Conservation (phyloP, 2,888 invertebrate species). For the Hyppa rectilinea region DNA sequence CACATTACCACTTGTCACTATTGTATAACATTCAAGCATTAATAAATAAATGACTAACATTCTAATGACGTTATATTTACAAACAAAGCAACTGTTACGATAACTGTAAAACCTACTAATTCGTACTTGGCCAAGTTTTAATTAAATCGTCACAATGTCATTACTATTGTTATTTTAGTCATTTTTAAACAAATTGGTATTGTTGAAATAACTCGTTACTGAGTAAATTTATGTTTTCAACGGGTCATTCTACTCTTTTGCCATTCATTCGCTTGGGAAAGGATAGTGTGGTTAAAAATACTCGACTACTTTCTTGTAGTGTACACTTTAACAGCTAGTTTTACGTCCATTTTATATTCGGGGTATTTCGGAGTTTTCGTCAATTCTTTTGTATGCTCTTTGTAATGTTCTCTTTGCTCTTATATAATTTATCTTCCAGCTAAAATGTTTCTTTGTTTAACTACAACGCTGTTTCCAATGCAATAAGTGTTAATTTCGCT, state of each 20-base stretch:
- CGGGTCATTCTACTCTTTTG: neutral
- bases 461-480: slow-evolving; percentile 16
- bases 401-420: slow-evolving; percentile 5
- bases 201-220: slow-evolving; percentile 10
- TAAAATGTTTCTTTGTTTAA: slow-evolving; percentile 21
- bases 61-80: slow-evolving; percentile 25
- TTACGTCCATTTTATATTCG: neutral
- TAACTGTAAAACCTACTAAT: slow-evolving; percentile 21
- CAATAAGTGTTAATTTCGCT: slow-evolving; percentile 27
- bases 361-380: slow-evolving; percentile 6
- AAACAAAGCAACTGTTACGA: slow-evolving; percentile 26
- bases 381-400: slow-evolving; percentile 23
- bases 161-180: slow-evolving; percentile 14
- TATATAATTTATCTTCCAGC: slow-evolving; percentile 4
- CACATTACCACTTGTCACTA: neutral
- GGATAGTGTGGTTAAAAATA: neutral
- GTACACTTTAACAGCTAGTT: neutral
- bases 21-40: neutral
- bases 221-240: neutral
- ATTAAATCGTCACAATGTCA: slow-evolving; percentile 15
- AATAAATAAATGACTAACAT: slow-evolving; percentile 17
- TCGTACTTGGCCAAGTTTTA: slow-evolving; percentile 33
- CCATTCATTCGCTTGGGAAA: neutral
- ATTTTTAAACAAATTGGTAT: slow-evolving; percentile 20
- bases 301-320: neutral